These are phyloP conservation scores for Amia ocellicauda DNA, from an alignment of 2,113 vertebrate genomes.

Conservation along the genomic window DNA sequence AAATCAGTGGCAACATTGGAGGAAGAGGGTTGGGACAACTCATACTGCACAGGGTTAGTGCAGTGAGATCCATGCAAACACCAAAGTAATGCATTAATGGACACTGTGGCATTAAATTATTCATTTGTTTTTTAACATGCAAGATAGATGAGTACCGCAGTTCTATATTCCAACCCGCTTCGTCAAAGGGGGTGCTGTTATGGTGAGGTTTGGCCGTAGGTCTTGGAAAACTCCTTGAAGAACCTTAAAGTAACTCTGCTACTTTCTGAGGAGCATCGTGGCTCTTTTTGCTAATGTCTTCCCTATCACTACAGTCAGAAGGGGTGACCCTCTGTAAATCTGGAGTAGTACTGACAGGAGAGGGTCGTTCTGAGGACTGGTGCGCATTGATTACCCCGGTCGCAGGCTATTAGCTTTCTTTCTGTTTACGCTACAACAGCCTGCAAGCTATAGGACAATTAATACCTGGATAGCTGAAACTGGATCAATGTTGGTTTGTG, in stretches of 20 bases:
- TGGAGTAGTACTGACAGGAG: slow-evolving; percentile 20
- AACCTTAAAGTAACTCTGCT: no score
- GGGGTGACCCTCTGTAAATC: slow-evolving; percentile 8
- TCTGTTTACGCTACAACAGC: slow-evolving; percentile 33
- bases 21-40: no score
- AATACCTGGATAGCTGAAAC: neutral
- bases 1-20: no score
- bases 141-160: slow-evolving; percentile 28
- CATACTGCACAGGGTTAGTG: no score
- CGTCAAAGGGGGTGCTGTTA: no score
- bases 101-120: no score
- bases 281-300: neutral
- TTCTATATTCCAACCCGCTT: neutral
- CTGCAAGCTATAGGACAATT: slow-evolving; percentile 8
- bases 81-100: slow-evolving; percentile 10
- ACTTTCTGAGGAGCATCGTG: no score
- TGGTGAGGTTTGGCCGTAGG: no score
- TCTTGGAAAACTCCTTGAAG: no score
- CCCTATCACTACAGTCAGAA: neutral
- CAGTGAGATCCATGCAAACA: no score
- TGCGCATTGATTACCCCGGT: slow-evolving; percentile 32
- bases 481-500: slow-evolving; percentile 42
- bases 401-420: slow-evolving; percentile 33
- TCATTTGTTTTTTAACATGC: neutral
- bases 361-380: slow-evolving; percentile 16